Evolutionary conservation across 2,113 vertebrate genomes (phyloP), one percentile per base, ranked within the genome.

Genomic region (Campylomormyrus tamandua): DNA sequence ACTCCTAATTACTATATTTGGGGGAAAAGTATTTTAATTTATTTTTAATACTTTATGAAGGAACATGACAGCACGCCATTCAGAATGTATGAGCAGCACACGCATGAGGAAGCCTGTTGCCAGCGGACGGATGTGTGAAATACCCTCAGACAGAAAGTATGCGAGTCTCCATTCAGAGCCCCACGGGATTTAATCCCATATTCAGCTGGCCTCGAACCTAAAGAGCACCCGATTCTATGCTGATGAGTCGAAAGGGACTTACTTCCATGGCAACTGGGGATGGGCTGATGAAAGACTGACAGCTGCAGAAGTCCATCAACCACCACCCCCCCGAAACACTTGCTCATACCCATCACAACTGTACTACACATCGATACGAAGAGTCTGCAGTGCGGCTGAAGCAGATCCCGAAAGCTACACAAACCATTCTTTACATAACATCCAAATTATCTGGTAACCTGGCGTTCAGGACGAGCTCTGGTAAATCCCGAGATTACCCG

Each of bases 271-370:
- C 56, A 90, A 27, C 87, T 49, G n/a, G 70, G 50, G 84, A 27
- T 42, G 53, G 62, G 62, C 77, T 62, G 91, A 90, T 88, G 88
- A 62, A 92, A 91, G 90, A 92, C 89, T 86, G 89, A 66, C 91
- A 93, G 92, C 91, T 91, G 91, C 90, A 90, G 87, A 27, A 88
- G 27, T n/a, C 53, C 13, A 35, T 5, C 39, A 42, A 3, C 39
- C 3, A 31, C 2, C 35, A 5, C 49, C 3, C 49, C 52, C 17
- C 8, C 17, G 5, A 19, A 80, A 5, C 74, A 83, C 74, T 53
- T 77, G 39, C 74, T 42, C 89, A 56, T 50, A 52, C 27, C 8
- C 58, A 88, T 70, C 87, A 52, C 17, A 39, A 31, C 50, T 35
- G 45, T 48, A 53, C n/a, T 13, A 58, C 86, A 19, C 27, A 87